phyloP scores from a whole-genome alignment of 2,888 invertebrate species.

The Diplolepis rosae region DNA sequence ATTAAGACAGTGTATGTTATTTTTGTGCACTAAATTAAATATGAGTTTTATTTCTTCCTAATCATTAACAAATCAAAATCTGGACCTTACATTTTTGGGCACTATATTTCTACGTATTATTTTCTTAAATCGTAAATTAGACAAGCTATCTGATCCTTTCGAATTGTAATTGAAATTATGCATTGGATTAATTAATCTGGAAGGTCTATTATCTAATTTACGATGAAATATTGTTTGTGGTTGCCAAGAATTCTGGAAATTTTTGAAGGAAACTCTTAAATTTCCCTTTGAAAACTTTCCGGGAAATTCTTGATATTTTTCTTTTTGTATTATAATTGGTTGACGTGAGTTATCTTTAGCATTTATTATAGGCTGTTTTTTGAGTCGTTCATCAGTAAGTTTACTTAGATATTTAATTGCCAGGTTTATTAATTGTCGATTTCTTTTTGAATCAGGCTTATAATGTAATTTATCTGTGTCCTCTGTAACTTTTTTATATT shows the following conservation, averaged over 20 bases:
- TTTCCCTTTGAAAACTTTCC: not conserved
- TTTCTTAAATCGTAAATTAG: not conserved
- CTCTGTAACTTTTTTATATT: no score
- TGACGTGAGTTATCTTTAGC: not conserved
- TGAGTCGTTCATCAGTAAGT: not conserved
- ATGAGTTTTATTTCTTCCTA: no score
- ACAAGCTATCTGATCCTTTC: not conserved
- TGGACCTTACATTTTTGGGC: not conserved
- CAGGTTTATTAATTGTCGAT: not conserved
- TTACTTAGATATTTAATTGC: constrained; percentile 3
- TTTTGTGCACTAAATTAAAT: no score
- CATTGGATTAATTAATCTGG: not conserved
- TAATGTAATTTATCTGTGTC: no score
- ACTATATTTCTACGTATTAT: not conserved
- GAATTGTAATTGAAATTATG: not conserved
- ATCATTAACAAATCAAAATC: not conserved
- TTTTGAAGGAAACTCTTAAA: not conserved
- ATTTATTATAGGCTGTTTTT: not conserved
- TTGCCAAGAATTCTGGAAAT: not conserved
- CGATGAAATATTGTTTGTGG: not conserved
- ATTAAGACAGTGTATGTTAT: no score
- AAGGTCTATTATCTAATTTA: not conserved
- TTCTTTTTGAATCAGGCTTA: not conserved
- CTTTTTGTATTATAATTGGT: not conserved
- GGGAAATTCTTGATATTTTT: not conserved